Base-by-base conservation (phyloP, 2,797 vertebrate genomes). In the Pseudochirops corinnae region DNA sequence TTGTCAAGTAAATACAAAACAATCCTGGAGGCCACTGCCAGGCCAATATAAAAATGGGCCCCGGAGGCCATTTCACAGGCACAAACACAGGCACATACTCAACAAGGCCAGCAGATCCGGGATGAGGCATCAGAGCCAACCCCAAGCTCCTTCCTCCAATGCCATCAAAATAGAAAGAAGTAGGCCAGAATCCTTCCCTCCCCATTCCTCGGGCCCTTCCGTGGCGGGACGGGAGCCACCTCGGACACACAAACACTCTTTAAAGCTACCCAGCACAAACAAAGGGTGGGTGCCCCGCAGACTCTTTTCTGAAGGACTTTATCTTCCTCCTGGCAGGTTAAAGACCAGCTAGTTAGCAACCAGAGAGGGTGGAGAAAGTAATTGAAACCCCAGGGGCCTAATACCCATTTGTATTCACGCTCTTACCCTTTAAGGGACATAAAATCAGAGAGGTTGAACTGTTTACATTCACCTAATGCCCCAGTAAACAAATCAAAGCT, bases 381-480 rank as follows among this genome's bases (percentile, higher is more conserved):
- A 96, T n/a, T 28, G 93, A 98, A 96, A 96, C 98, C 92, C 4
- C 94, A 91, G 96, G 97, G 96, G 97, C 97, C 97, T 96, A 97
- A 93, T 94, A 93, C 93, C 97, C 94, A 94, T 93, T 97, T 96
- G 98, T 94, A 96, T 96, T 97, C 98, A 97, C 95, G 96, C 96
- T 90, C 94, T 52, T 91, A 26, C 95, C 91, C 97, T 97, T 95
- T 93, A 96, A 82, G 97, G 94, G 95, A 97, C 95, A 95, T 29
- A 97, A 97, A 67, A 97, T 95, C 50, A 46, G 94, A 91, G 97
- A 94, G 96, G 95, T 0, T 57, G 95, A 96, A 95, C 97, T 96
- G 93, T 90, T 97, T 95, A 95, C 96, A 90, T 98, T 98, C 93
- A 98, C 67, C 90, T 96, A 98, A 97, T 91, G 67, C 93, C 93